A percentile compares a stretch with the other conserved stretches of the same genome.
Evolutionary conservation across 2,888 invertebrate species (phyloP).

Genomic region (Caenorhabditis imperialis): DNA sequence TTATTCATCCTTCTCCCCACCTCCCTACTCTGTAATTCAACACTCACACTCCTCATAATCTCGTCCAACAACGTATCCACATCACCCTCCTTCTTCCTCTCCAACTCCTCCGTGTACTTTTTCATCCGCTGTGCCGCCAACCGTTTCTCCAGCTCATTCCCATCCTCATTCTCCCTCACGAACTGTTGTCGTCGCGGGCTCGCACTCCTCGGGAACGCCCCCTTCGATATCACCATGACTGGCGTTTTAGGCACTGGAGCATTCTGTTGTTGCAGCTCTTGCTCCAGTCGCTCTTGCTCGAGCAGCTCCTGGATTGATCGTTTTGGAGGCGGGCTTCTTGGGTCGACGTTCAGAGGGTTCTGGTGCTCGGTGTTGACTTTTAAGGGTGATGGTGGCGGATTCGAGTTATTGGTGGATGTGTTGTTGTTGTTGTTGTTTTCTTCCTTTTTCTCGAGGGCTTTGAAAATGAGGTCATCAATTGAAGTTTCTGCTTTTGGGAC

Average conservation of each 20-base stretch:
- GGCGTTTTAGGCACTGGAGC: slow-evolving; percentile 41
- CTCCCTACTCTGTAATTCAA: slow-evolving; percentile 1
- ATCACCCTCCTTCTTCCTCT: slow-evolving; percentile 10
- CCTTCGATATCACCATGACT: slow-evolving; percentile 40
- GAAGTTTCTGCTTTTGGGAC: slow-evolving; percentile 51
- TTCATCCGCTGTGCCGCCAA: slow-evolving; percentile 63
- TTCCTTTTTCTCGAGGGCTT: slow-evolving; percentile 57
- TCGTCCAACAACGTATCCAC: slow-evolving; percentile 40
- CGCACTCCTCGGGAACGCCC: slow-evolving; percentile 33
- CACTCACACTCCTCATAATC: slow-evolving; percentile 43
- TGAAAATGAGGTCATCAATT: slow-evolving; percentile 64
- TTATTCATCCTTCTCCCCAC: no score
- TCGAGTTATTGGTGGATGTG: not conserved
- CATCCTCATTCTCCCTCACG: slow-evolving; percentile 54
- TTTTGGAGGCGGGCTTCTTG: slow-evolving; percentile 56
- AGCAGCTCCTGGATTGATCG: slow-evolving; percentile 55
- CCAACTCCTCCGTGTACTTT: slow-evolving; percentile 48
- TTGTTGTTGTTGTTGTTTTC: slow-evolving; percentile 56
- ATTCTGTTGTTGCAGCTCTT: slow-evolving; percentile 35
- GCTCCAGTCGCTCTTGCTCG: slow-evolving; percentile 35
- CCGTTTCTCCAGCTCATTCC: slow-evolving; percentile 61
- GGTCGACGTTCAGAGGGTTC: slow-evolving; percentile 24
- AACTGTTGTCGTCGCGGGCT: slow-evolving; percentile 43
- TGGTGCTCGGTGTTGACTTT: slow-evolving; percentile 18
- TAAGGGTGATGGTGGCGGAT: slow-evolving; percentile 10